A percentile compares a stretch with the other conserved stretches of the same genome.
Evolutionary conservation across 2,797 vertebrate species (phyloP).

Genomic region (Sebastes goodei): DNA sequence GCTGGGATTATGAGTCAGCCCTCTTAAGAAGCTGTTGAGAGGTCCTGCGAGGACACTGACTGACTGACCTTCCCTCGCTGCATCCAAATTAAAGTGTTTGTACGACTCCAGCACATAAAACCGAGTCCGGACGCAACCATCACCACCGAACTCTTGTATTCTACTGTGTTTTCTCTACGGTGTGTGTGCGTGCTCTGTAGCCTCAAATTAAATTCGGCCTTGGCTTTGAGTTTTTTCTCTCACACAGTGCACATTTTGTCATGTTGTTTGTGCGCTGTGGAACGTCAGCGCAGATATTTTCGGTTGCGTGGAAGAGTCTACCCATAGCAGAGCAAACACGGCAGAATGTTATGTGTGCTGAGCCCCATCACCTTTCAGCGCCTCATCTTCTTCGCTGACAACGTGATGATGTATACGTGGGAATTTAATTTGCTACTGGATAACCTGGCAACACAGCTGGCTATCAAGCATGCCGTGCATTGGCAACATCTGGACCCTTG

Average conservation of each 20-base stretch:
- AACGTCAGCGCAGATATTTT: constrained; percentile 66
- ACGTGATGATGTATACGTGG: constrained; percentile 39
- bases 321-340: constrained; percentile 57
- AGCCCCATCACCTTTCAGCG: constrained; percentile 48
- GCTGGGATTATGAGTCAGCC: constrained; percentile 56
- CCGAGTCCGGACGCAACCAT: constrained; percentile 29
- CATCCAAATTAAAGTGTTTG: constrained; percentile 66
- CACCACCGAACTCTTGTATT: constrained; percentile 38
- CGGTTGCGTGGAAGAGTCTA: constrained; percentile 56
- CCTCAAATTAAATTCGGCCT: constrained; percentile 58
- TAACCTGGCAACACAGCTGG: constrained; percentile 11
- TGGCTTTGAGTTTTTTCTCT: constrained; percentile 29
- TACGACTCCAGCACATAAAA: constrained; percentile 53
- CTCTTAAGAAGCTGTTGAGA: constrained; percentile 30
- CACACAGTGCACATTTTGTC: constrained; percentile 53
- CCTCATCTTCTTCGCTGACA: constrained; percentile 40
- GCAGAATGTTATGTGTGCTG: constrained; percentile 54
- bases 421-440: constrained; percentile 39
- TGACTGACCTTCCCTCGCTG: constrained; percentile 40
- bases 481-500: constrained; percentile 24
- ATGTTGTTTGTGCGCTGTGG: constrained; percentile 50
- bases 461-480: neutral
- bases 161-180: constrained; percentile 34
- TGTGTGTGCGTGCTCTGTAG: constrained; percentile 38
- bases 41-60: constrained; percentile 77